Conservation (phyloP, 2,888 invertebrate genomes). For the Polietes domitor region DNA sequence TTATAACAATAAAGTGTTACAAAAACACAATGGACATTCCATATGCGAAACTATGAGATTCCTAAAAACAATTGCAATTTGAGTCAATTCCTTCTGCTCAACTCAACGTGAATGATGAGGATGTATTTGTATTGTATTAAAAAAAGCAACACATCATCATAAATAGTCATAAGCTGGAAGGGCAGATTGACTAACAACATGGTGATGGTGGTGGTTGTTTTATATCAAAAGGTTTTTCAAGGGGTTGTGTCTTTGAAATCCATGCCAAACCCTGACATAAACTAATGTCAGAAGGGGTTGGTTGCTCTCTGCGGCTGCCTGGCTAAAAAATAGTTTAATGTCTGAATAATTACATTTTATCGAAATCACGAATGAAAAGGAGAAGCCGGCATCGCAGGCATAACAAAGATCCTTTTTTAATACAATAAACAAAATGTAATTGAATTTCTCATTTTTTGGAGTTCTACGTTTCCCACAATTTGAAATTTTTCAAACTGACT, state of each 20-base stretch:
- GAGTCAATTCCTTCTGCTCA: too few relatives aligned
- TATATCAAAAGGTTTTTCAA: not conserved
- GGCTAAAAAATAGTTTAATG: conserved; percentile 29
- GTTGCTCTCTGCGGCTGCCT: not conserved
- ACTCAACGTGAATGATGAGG: too few relatives aligned
- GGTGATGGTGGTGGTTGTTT: not conserved
- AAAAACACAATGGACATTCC: too few relatives aligned
- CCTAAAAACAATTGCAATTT: too few relatives aligned
- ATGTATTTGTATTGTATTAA: too few relatives aligned
- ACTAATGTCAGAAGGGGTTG: conserved; percentile 11
- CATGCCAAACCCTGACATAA: not conserved
- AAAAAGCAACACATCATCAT: too few relatives aligned
- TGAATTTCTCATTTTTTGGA: conserved; percentile 10
- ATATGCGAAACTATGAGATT: too few relatives aligned
- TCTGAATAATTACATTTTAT: conserved; percentile 19
- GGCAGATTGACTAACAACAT: not conserved
- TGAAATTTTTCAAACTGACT: conserved; percentile 49
- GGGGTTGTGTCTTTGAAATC: conserved; percentile 10
- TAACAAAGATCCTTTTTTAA: not conserved
- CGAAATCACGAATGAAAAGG: not conserved
- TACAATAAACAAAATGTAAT: not conserved
- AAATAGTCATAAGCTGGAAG: too few relatives aligned
- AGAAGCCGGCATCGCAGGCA: not conserved
- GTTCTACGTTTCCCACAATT: conserved; percentile 65
- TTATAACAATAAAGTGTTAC: too few relatives aligned